phyloP scores from a whole-genome alignment of 2,113 vertebrate species.

The Proterorhinus semilunaris region DNA sequence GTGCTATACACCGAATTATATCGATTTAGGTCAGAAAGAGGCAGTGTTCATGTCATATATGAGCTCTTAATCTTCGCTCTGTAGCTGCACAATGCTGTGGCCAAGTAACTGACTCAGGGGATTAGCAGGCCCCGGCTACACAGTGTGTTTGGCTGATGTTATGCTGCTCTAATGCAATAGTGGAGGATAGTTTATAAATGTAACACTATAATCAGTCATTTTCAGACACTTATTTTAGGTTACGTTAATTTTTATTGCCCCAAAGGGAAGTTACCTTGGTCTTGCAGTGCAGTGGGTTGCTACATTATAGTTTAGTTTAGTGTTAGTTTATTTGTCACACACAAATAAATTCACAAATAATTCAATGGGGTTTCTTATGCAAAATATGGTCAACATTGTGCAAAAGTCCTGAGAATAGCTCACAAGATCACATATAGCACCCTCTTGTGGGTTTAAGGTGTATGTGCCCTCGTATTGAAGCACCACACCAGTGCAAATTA shows the following conservation, averaged over 20 bases:
- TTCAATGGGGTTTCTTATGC: not conserved
- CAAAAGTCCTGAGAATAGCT: not conserved
- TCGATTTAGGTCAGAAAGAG: constrained; percentile 29
- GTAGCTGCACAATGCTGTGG: constrained; percentile 42
- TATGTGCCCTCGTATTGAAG: not conserved
- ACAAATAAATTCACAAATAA: no score
- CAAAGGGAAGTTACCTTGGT: no score
- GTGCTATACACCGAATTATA: not conserved
- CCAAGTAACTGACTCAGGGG: constrained; percentile 59
- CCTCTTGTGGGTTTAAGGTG: constrained; percentile 58
- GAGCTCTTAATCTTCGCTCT: constrained; percentile 55
- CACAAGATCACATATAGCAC: constrained; percentile 36
- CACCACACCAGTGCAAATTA: not conserved
- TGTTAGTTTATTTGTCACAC: no score
- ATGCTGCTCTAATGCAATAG: constrained; percentile 10
- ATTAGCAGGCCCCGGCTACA: constrained; percentile 50
- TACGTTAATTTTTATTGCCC: no score
- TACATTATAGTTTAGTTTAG: no score
- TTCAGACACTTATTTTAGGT: not conserved
- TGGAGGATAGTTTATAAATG: not conserved
- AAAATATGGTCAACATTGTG: constrained; percentile 38
- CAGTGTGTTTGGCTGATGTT: constrained; percentile 26
- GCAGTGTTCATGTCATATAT: constrained; percentile 21
- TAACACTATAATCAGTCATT: not conserved
- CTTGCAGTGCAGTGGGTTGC: no score